Conservation (phyloP, 2,797 vertebrate species). For the Pseudochromis fuscus region DNA sequence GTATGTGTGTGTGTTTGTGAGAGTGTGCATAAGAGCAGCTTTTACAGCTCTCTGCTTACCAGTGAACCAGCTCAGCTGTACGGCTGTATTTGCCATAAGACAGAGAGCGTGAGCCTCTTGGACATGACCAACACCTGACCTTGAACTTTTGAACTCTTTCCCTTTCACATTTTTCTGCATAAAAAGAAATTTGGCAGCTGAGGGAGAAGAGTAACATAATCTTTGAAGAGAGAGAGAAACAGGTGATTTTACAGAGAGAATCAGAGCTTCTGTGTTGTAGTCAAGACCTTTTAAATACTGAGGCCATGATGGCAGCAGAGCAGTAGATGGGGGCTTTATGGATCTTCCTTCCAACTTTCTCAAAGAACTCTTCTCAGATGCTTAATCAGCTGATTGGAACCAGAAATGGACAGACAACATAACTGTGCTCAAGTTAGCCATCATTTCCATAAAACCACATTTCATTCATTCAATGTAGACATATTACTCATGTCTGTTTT, state of each 20-base stretch:
- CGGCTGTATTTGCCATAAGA: slow-evolving; percentile 86
- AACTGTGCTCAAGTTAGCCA: no score
- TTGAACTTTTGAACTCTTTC: slow-evolving; percentile 83
- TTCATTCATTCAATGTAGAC: no score
- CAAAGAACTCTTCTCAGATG: no score
- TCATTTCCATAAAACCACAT: no score
- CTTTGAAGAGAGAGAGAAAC: background rate
- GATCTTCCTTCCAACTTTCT: no score
- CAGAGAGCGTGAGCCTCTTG: slow-evolving; percentile 83
- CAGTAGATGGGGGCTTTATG: no score
- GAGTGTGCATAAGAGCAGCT: slow-evolving; percentile 51
- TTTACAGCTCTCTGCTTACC: slow-evolving; percentile 65
- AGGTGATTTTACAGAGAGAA: background rate
- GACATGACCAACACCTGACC: slow-evolving; percentile 81
- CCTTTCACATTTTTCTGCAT: slow-evolving; percentile 42
- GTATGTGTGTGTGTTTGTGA: slow-evolving; percentile 24
- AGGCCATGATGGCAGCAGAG: no score
- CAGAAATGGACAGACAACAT: no score
- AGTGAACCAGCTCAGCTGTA: slow-evolving; percentile 69
- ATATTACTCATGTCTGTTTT: no score
- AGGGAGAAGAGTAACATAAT: background rate
- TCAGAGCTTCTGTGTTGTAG: background rate
- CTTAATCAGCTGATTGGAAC: no score
- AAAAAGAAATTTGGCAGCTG: slow-evolving; percentile 1
- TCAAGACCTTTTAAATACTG: background rate